Base-by-base conservation (phyloP, 2,113 vertebrate species). In the Bambusicola thoracicus region DNA sequence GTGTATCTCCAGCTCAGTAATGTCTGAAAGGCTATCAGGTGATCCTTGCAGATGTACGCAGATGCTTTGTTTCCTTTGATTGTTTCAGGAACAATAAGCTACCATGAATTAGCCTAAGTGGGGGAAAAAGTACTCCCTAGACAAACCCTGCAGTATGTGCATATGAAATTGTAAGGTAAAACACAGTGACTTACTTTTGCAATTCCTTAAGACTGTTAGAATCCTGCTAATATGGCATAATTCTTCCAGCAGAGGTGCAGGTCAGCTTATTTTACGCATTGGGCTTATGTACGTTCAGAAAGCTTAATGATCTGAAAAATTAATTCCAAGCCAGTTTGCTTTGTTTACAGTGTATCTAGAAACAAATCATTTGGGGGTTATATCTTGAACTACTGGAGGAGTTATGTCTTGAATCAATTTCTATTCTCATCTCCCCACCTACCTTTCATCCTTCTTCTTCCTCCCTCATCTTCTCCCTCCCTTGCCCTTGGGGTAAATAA, bases 1-100 rank as follows among this genome's bases (percentile, higher is more conserved):
- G 70, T 95, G 76, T 80, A 65, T 72, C 70, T 89, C 61, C 85
- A 90, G 74, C 87, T 83, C 75, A 93, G 67, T 70, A 43, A 32
- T 91, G 72, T 81, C 79, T 95, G 68, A 87, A 92, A 85, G 93
- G 93, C 76, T 96, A 83, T 78, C 82, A 77, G 34, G 10, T 46
- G 63, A 79, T 53, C 86, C 38, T 49, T 59, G 62, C 15, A 70
- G 70, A 79, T 62, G 36, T 3, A 8, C 85, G 78, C 73, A 84
- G 66, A 66, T 81, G 83, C 81, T 79, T 94, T 92, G 76, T 78
- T 88, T 95, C 73, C 79, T 93, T 94, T 89, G 53, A 88, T 72
- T 90, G 77, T 94, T 68, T 91, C 65, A 93, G 74, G 48, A 93
- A 48, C 61, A 32, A 93, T 95, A 95, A 92, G 86, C 92, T 96